Conservation (phyloP, 2,797 vertebrate genomes). For the Peromyscus melanophrys region DNA sequence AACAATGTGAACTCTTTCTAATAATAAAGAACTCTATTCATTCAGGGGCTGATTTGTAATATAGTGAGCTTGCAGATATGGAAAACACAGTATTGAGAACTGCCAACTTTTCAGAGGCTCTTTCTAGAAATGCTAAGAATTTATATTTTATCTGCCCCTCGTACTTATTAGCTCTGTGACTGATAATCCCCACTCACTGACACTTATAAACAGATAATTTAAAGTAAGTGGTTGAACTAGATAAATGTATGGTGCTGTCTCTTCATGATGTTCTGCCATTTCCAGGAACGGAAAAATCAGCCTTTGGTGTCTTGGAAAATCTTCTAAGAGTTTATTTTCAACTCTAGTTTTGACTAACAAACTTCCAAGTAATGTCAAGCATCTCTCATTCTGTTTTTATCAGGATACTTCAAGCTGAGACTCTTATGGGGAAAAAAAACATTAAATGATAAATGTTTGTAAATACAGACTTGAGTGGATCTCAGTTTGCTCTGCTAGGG, state of each 20-base stretch:
- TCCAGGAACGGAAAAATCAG: background rate
- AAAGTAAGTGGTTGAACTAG: background rate
- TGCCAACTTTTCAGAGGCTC: background rate
- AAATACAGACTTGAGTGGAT: background rate
- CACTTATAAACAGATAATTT: background rate
- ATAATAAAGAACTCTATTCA: background rate
- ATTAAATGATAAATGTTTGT: conserved; percentile 21
- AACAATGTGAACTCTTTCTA: background rate
- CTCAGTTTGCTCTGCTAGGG: background rate
- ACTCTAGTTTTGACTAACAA: background rate
- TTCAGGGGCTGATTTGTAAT: background rate
- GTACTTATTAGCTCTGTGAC: background rate
- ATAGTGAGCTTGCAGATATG: background rate
- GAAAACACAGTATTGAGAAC: background rate
- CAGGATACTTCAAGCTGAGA: background rate
- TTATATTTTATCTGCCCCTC: background rate
- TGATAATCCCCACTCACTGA: background rate
- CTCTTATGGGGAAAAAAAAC: background rate
- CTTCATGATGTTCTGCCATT: background rate
- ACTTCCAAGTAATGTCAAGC: background rate
- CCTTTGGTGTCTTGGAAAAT: background rate
- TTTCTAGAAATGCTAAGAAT: too few species aligned
- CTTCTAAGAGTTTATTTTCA: conserved; percentile 17
- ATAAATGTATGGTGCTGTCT: background rate
- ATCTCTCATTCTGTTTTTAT: conserved; percentile 5